A percentile compares a stretch with the other conserved stretches of the same genome.
phyloP scores from a whole-genome alignment of 2,888 invertebrate genomes.

The Scaptomyza tumidula region DNA sequence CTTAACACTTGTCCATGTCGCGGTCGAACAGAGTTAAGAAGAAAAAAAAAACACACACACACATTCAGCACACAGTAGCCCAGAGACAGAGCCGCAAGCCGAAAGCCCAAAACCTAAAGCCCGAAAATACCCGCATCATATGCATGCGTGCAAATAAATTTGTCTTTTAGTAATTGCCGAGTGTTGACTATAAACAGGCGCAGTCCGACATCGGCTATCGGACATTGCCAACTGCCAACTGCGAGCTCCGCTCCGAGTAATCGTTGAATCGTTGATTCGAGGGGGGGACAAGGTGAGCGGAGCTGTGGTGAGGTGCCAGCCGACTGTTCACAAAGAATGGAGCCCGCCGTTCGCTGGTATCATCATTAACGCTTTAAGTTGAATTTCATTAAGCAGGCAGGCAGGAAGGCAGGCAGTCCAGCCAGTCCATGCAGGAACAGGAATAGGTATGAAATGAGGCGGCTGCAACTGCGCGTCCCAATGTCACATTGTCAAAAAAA shows the following conservation, averaged over 20 bases:
- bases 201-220: slow-evolving; percentile 47
- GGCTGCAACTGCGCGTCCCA: slow-evolving; percentile 29
- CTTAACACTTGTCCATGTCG: slow-evolving; percentile 79
- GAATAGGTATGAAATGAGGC: slow-evolving; percentile 13
- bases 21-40: slow-evolving; percentile 57
- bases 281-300: slow-evolving; percentile 3
- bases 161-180: slow-evolving; percentile 83
- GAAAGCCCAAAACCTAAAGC: background rate
- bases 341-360: slow-evolving; percentile 44
- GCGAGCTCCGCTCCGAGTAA: slow-evolving; percentile 3
- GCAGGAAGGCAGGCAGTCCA: slow-evolving; percentile 17
- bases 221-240: slow-evolving; percentile 28
- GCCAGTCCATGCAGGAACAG: slow-evolving; percentile 14
- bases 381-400: slow-evolving; percentile 80
- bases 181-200: slow-evolving; percentile 69
- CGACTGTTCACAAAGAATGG: slow-evolving; percentile 9
- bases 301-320: background rate
- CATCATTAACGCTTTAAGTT: slow-evolving; percentile 72
- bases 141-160: slow-evolving; percentile 83
- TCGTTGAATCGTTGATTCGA: slow-evolving; percentile 6
- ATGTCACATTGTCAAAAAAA: slow-evolving; percentile 30
- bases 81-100: background rate
- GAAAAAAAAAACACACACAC: background rate
- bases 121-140: slow-evolving; percentile 65
- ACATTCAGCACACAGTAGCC: slow-evolving; percentile 45